Base-by-base conservation (phyloP, 2,797 vertebrate species). In the Enteromius afrohamiltoni region DNA sequence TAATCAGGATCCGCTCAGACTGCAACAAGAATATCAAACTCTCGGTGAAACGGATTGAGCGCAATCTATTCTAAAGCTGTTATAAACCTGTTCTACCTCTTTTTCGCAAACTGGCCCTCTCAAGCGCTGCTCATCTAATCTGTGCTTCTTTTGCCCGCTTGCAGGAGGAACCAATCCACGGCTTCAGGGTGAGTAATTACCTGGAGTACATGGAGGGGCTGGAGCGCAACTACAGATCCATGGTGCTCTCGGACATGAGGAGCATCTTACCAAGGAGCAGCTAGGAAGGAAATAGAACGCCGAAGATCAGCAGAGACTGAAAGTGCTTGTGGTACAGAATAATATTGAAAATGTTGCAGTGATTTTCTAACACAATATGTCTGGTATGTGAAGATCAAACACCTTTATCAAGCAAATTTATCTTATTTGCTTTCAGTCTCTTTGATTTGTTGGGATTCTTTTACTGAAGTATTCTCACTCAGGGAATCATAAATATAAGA, bases 141-240 rank as follows among this genome's bases (percentile, higher is more conserved):
- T 58, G 42, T 83, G 60, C 42, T 86, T 71, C 42, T 86, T 76
- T 47, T 86, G 42, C 85, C 34, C 87, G 53, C 89, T 21, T 88
- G 75, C 93, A 99, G 98, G 97, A 99, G 92, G 96, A 99, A 93
- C 95, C 97, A 3, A 94, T 99, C 77, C 91, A 79, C 82, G 95
- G 95, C 55, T 99, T 98, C 93, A 93, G 88, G 87, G 92, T 99
- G 87, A 93, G 95, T 75, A 87, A 94, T 91, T 95, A 98, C 87
- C 90, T 98, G 93, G 94, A 95, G 79, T 98, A 96, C 89, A 98
- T 98, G 97, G 91, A 95, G 91, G 91, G 71, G 16, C 91, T 99
- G 92, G 95, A 98, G 87, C 86, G 77, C 3, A 91, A 89, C 84
- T 97, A 98, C 95, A 94, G 97, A 83, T 89, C 89, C 0, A n/a